phyloP scores from a whole-genome alignment of 2,113 vertebrate species.

The Connochaetes taurinus region DNA sequence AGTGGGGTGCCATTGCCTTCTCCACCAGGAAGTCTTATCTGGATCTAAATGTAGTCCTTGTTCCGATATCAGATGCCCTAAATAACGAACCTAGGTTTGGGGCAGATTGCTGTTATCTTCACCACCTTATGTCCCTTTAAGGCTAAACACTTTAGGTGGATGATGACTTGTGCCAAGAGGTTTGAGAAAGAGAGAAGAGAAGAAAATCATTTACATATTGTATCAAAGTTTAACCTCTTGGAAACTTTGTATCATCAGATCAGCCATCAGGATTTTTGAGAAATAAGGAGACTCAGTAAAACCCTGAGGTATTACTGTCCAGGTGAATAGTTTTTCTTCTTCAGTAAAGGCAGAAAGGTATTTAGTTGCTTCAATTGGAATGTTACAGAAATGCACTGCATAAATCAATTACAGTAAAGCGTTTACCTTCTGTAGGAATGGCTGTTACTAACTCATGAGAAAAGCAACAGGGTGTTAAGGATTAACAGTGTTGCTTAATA shows the following conservation, averaged over 20 bases:
- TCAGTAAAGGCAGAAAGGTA: not conserved
- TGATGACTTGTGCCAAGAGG: not conserved
- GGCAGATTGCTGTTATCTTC: not conserved
- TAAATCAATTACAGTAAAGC: not conserved
- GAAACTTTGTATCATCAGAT: not conserved
- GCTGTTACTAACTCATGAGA: not conserved
- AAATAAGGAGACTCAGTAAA: not conserved
- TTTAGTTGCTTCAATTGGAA: not conserved
- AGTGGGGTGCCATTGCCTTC: no score
- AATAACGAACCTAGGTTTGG: not conserved
- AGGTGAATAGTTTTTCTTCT: not conserved
- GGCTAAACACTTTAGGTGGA: not conserved
- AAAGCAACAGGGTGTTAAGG: not conserved
- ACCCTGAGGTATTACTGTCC: not conserved
- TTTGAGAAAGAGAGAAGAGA: not conserved
- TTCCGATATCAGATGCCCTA: not conserved
- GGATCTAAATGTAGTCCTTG: no score
- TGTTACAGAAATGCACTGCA: not conserved
- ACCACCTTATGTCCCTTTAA: not conserved
- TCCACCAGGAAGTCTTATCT: not conserved
- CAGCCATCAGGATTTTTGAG: not conserved
- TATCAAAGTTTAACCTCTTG: not conserved
- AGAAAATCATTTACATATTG: not conserved
- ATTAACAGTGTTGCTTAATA: not conserved
- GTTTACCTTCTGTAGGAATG: not conserved